A percentile compares a stretch with the other conserved stretches of the same genome.
These are phyloP conservation scores for Anthoscopus minutus DNA, from an alignment of 2,113 vertebrate species.

Conservation along the genomic window DNA sequence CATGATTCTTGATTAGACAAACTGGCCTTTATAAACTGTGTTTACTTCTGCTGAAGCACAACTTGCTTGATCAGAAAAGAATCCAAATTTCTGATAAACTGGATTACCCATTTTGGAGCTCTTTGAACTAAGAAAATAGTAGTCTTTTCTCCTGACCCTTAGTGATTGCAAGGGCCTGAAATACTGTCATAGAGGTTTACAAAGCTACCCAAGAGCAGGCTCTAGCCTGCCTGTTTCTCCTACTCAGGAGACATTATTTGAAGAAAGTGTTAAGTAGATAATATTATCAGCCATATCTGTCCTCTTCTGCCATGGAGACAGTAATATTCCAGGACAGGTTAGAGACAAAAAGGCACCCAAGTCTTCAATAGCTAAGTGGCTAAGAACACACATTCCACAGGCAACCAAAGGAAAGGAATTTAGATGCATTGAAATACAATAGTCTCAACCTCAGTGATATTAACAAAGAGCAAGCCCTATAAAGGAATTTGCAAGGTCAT, in stretches of 20 bases:
- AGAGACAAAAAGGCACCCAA: slow-evolving; percentile 12
- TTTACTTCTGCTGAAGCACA: not conserved
- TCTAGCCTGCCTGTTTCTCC: not conserved
- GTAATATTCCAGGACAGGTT: not conserved
- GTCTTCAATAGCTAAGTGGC: not conserved
- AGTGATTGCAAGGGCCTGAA: not conserved
- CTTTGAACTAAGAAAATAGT: slow-evolving; percentile 33
- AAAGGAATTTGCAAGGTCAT: slow-evolving; percentile 36
- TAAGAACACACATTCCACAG: slow-evolving; percentile 5
- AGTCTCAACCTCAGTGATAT: not conserved
- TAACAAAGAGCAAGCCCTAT: slow-evolving; percentile 2
- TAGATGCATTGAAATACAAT: not conserved
- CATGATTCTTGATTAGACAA: not conserved
- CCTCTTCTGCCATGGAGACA: not conserved
- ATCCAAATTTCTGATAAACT: slow-evolving; percentile 40
- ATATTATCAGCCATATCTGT: slow-evolving; percentile 2
- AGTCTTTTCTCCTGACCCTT: not conserved
- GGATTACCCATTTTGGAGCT: not conserved
- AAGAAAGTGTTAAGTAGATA: not conserved
- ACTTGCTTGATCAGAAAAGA: not conserved
- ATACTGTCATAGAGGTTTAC: not conserved
- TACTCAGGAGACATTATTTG: not conserved
- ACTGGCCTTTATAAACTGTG: not conserved
- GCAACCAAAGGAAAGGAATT: slow-evolving; percentile 19
- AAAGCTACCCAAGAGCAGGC: not conserved